Conservation (phyloP, 2,888 invertebrate genomes). For the Amaurobius ferox region DNA sequence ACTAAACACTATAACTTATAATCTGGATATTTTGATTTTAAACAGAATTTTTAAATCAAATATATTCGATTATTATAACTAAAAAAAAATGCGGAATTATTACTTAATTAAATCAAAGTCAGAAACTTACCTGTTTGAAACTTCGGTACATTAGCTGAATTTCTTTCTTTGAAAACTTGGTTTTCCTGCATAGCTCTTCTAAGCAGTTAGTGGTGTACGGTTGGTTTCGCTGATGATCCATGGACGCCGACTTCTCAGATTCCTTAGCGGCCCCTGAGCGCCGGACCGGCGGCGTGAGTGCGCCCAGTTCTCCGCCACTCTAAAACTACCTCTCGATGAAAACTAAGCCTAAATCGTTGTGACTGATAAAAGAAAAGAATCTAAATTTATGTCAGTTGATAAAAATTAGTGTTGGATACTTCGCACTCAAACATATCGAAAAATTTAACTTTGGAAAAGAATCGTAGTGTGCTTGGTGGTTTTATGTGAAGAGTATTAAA, state of each 20-base stretch:
- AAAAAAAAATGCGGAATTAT: background rate
- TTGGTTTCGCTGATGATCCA: slow-evolving; percentile 40
- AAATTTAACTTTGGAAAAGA: background rate
- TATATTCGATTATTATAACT: background rate
- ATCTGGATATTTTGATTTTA: too few species aligned
- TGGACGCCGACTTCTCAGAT: slow-evolving; percentile 33
- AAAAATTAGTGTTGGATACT: background rate
- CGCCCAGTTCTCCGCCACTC: slow-evolving; percentile 19
- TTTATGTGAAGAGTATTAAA: too few species aligned
- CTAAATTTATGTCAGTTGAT: background rate
- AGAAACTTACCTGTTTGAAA: slow-evolving; percentile 78
- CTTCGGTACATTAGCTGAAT: slow-evolving; percentile 79
- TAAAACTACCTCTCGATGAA: background rate
- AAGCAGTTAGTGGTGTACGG: slow-evolving; percentile 76
- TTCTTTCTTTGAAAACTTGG: slow-evolving; percentile 79
- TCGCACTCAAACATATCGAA: background rate
- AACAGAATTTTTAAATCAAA: too few species aligned
- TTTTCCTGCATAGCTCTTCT: slow-evolving; percentile 78
- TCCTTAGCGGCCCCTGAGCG: slow-evolving; percentile 19
- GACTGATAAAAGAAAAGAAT: too few species aligned
- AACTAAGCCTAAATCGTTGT: slow-evolving; percentile 22
- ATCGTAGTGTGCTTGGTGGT: too few species aligned
- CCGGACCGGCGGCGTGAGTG: slow-evolving; percentile 12
- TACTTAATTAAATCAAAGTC: too few species aligned
- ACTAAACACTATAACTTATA: too few species aligned